Percentiles rank a stretch among this genome's conserved stretches.
These are phyloP conservation scores for Cydia strobilella DNA, from an alignment of 1,140 invertebrate species.

Conservation along the genomic window DNA sequence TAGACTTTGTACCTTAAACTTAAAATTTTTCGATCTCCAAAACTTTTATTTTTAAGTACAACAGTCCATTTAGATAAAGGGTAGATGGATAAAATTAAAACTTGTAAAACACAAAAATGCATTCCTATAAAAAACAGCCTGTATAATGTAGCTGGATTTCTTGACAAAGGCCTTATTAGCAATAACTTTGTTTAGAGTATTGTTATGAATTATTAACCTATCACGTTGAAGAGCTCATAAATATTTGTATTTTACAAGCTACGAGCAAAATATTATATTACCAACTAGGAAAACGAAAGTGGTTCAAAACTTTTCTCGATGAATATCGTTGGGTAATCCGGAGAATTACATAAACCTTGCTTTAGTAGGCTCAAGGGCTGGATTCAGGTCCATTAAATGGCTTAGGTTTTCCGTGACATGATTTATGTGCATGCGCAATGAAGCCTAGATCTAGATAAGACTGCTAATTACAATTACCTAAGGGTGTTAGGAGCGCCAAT, in stretches of 20 bases:
- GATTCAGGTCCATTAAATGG: constrained; percentile 19
- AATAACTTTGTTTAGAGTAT: not conserved
- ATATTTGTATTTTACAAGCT: not conserved
- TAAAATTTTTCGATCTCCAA: too few species aligned
- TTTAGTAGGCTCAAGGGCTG: constrained; percentile 18
- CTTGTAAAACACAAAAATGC: too few species aligned
- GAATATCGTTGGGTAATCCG: constrained; percentile 21
- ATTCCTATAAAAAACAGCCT: too few species aligned
- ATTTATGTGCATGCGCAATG: constrained; percentile 23
- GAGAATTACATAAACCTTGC: constrained; percentile 24
- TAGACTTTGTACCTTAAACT: too few species aligned
- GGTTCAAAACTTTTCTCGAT: constrained; percentile 25
- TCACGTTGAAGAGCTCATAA: not conserved
- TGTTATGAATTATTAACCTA: not conserved
- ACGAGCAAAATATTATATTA: not conserved
- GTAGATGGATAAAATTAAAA: too few species aligned
- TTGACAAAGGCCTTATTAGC: not conserved
- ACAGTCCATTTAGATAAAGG: too few species aligned
- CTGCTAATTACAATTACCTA: constrained; percentile 20
- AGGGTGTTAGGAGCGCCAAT: constrained; percentile 9
- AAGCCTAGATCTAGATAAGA: constrained; percentile 18
- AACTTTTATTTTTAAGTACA: too few species aligned
- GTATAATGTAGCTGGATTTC: too few species aligned
- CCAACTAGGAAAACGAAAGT: constrained; percentile 18
- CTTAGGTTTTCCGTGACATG: constrained; percentile 15